phyloP scores from a whole-genome alignment of 2,888 invertebrate genomes.

The Agrochola macilenta region DNA sequence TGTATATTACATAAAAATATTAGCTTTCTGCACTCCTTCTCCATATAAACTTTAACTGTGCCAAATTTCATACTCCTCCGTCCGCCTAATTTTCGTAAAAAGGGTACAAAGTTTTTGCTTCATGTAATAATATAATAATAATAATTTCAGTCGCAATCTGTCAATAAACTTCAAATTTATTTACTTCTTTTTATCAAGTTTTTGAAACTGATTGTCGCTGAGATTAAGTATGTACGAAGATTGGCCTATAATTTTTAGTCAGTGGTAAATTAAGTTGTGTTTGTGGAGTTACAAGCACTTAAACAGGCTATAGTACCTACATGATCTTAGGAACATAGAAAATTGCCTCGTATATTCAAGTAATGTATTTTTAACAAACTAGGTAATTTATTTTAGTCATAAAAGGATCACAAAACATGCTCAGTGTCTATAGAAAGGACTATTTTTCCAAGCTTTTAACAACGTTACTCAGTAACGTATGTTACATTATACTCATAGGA shows the following conservation, averaged over 20 bases:
- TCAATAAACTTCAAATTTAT: background rate
- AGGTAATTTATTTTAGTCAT: background rate
- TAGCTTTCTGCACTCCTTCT: no score
- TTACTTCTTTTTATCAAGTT: background rate
- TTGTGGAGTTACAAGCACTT: background rate
- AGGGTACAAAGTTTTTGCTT: no score
- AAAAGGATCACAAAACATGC: background rate
- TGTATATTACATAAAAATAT: no score
- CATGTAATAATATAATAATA: no score
- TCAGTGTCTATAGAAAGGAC: background rate
- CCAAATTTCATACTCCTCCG: no score
- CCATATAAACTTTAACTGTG: no score
- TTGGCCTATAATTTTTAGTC: background rate
- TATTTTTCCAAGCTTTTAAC: conserved; percentile 21
- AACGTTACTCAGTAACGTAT: conserved; percentile 27
- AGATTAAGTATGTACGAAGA: background rate
- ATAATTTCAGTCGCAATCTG: background rate
- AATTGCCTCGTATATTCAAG: background rate
- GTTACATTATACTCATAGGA: conserved; percentile 32
- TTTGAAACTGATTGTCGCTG: background rate
- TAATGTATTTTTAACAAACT: background rate
- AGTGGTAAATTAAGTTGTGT: background rate
- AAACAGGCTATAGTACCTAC: no score
- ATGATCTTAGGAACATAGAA: background rate
- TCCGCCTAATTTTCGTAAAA: no score